Percentiles rank a stretch among this genome's conserved stretches.
Conservation (phyloP, 2,888 invertebrate genomes). For the Rugalucina vietnamica region DNA sequence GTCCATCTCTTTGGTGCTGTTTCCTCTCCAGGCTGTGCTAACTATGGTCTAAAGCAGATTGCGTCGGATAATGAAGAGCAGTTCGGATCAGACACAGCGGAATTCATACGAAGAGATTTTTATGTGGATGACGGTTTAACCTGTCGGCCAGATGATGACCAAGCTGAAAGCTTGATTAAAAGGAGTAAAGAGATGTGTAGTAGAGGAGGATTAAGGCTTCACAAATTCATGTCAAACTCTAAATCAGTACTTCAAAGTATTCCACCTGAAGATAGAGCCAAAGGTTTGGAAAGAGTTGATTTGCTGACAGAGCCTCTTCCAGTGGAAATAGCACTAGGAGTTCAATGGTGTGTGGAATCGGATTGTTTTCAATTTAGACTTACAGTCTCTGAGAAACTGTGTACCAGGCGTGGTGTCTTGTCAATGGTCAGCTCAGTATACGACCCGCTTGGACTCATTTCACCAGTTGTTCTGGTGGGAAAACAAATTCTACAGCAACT, state of each 20-base stretch:
- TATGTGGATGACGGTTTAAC: slow-evolving; percentile 61
- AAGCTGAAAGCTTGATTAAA: slow-evolving; percentile 29
- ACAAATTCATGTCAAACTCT: slow-evolving; percentile 57
- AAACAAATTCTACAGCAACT: slow-evolving; percentile 32
- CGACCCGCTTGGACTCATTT: slow-evolving; percentile 56
- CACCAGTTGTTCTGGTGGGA: slow-evolving; percentile 27
- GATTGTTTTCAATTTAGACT: slow-evolving; percentile 42
- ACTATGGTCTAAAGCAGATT: slow-evolving; percentile 32
- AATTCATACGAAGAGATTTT: slow-evolving; percentile 32
- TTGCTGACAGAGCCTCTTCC: slow-evolving; percentile 37
- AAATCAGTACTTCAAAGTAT: slow-evolving; percentile 53
- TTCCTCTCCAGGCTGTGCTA: slow-evolving; percentile 50
- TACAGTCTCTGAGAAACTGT: slow-evolving; percentile 37
- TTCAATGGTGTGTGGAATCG: slow-evolving; percentile 36
- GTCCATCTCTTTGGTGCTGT: slow-evolving; percentile 33
- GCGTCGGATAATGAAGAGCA: not conserved
- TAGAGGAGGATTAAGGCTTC: slow-evolving; percentile 48
- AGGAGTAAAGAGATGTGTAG: slow-evolving; percentile 21
- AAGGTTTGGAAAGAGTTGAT: slow-evolving; percentile 33
- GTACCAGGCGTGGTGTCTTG: slow-evolving; percentile 51
- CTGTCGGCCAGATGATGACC: slow-evolving; percentile 17
- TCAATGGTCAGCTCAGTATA: slow-evolving; percentile 50
- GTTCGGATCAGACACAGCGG: slow-evolving; percentile 26
- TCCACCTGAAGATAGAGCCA: slow-evolving; percentile 42
- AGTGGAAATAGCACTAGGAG: slow-evolving; percentile 45